These are phyloP conservation scores for Iphiclides podalirius DNA, from an alignment of 2,888 invertebrate species.

Conservation along the genomic window DNA sequence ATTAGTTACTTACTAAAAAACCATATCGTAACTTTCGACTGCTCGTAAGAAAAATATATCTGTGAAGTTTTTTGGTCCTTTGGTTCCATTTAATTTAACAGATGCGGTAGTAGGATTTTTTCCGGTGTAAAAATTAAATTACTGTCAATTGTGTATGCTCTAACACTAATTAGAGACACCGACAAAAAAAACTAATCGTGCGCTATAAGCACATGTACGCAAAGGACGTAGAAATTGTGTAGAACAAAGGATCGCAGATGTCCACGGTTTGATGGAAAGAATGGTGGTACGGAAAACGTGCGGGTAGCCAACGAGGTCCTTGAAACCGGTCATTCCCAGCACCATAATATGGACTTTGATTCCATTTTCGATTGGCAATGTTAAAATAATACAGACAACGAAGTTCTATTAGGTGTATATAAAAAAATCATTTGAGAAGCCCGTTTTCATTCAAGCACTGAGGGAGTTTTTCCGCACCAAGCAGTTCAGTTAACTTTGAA, in stretches of 20 bases:
- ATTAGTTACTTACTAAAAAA: too few species aligned
- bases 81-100: too few species aligned
- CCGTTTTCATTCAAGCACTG: too few species aligned
- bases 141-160: background rate
- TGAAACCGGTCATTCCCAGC: slow-evolving; percentile 5
- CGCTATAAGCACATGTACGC: slow-evolving; percentile 7
- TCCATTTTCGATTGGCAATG: too few species aligned
- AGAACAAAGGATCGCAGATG: slow-evolving; percentile 21
- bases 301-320: slow-evolving; percentile 10
- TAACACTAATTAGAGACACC: background rate
- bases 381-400: too few species aligned
- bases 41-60: too few species aligned
- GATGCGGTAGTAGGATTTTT: background rate
- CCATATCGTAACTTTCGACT: too few species aligned
- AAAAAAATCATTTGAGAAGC: too few species aligned
- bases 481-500: too few species aligned
- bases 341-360: background rate
- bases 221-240: slow-evolving; percentile 10
- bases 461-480: too few species aligned
- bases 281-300: slow-evolving; percentile 9
- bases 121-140: background rate
- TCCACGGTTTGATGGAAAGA: slow-evolving; percentile 9
- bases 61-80: too few species aligned
- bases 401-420: too few species aligned
- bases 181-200: background rate